Base-by-base conservation (phyloP, 2,797 vertebrate species). In the Parotocinclus haroldoi region DNA sequence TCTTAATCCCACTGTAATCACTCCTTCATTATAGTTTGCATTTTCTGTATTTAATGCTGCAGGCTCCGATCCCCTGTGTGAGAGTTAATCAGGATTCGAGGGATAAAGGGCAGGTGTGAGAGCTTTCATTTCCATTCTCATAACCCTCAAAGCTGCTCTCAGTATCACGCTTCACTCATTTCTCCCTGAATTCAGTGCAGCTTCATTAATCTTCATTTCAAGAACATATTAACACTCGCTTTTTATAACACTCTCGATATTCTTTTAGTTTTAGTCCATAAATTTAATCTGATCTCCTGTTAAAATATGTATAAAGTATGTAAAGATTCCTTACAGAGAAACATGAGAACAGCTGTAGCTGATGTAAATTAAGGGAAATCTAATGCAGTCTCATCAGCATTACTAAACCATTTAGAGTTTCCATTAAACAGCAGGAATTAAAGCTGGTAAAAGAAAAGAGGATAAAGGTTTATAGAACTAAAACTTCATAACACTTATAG, bases 201-300 rank as follows among this genome's bases (percentile, higher is more conserved):
- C 18, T 60, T 64, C 57, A 42, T 57, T 68, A 65, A 49, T 75
- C 63, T 53, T 55, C 18, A 44, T 66, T 72, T 40, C 44, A 54
- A 55, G 27, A 63, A 67, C 27, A 27, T 27, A 27, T 27, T 27
- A 27, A 27, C 27, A 2, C 27, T 27, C 27, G 2, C 5, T 27
- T 27, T 27, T 27, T n/a, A n/a, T n/a, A n/a, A n/a, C n/a, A n/a
- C n/a, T n/a, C n/a, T n/a, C n/a, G n/a, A 58, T 53, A 77, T 77
- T 71, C 59, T 48, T 68, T 55, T 44, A n/a, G 39, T 63, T 66
- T 69, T 67, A 60, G 72, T 66, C 59, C 70, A 70, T 72, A 19
- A 4, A 51, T 36, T 10, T 39, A 55, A 13, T 40, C 9, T 40
- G 9, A 9, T 5, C 8, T 42, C 8, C 40, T 42, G 10, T 42